Conservation (phyloP, 2,888 invertebrate species). For the Diarsia dahlii region DNA sequence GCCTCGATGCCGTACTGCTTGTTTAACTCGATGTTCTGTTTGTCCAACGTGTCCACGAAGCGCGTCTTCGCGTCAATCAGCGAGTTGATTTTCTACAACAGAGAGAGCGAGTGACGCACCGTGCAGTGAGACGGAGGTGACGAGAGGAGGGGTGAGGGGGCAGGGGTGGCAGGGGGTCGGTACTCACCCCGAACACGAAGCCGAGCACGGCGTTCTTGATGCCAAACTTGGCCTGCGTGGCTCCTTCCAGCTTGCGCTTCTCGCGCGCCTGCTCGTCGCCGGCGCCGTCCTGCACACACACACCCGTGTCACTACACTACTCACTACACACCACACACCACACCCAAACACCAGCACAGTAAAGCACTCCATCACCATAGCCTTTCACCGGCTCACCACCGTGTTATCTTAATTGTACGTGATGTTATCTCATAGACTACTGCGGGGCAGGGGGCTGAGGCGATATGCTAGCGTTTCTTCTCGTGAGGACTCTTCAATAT, state of each 20-base stretch:
- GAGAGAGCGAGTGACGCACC: conserved; percentile 59
- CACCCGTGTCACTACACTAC: conserved; percentile 66
- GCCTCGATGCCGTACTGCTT: conserved; percentile 93
- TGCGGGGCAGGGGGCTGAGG: too few species aligned
- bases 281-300: conserved; percentile 82
- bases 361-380: conserved; percentile 63
- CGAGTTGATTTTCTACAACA: conserved; percentile 95
- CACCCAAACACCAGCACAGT: conserved; percentile 63
- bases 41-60: conserved; percentile 93
- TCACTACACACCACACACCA: conserved; percentile 61
- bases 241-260: conserved; percentile 94
- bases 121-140: conserved; percentile 7
- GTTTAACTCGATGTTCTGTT: conserved; percentile 94
- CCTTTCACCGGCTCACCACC: conserved; percentile 56
- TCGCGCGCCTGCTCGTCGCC: conserved; percentile 90
- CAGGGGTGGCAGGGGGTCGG: conserved; percentile 4
- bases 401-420: conserved; percentile 20
- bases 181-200: conserved; percentile 95
- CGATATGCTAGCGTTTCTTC: not conserved
- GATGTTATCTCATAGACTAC: not conserved
- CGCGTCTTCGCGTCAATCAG: conserved; percentile 95
- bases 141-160: not conserved
- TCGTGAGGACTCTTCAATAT: not conserved
- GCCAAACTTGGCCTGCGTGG: conserved; percentile 92
- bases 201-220: conserved; percentile 95